Percentiles rank a stretch among this genome's conserved stretches.
Evolutionary conservation across 2,888 invertebrate genomes (phyloP).

Genomic region (Leucozona laternaria): DNA sequence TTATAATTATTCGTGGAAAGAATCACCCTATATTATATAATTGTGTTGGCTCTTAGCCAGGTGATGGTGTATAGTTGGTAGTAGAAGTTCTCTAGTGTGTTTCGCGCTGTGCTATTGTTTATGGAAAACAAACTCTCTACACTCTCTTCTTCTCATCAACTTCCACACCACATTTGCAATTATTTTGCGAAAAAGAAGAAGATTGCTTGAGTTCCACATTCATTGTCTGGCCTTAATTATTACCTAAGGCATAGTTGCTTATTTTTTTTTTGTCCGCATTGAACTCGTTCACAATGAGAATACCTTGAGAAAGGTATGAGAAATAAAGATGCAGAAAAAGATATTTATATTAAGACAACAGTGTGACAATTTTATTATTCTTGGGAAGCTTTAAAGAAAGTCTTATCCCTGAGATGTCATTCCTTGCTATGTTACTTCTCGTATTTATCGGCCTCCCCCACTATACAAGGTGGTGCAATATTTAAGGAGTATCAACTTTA

Average conservation of each 20-base stretch:
- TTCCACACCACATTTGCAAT: slow-evolving; percentile 13
- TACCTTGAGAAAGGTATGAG: not conserved
- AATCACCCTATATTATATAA: slow-evolving; percentile 1
- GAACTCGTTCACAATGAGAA: slow-evolving; percentile 6
- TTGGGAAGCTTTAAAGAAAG: not conserved
- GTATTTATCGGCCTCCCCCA: not conserved
- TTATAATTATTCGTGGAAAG: not conserved
- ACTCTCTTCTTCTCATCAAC: not conserved
- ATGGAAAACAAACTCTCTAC: not conserved
- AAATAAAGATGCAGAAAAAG: not conserved
- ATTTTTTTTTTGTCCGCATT: slow-evolving; percentile 11
- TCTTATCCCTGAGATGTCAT: slow-evolving; percentile 2
- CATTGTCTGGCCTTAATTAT: slow-evolving; percentile 60
- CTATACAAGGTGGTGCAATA: not conserved
- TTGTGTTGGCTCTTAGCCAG: slow-evolving; percentile 42
- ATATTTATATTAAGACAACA: slow-evolving; percentile 62
- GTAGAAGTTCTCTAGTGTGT: not conserved
- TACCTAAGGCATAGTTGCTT: slow-evolving; percentile 45
- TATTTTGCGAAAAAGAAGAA: slow-evolving; percentile 40
- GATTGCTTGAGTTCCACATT: slow-evolving; percentile 39
- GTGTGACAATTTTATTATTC: slow-evolving; percentile 32
- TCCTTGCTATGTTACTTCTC: not conserved
- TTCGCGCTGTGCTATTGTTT: not conserved
- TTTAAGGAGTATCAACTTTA: not conserved
- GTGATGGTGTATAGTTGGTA: not conserved